Evolutionary conservation across 2,797 vertebrate genomes (phyloP).

Genomic region (Morelia viridis): DNA sequence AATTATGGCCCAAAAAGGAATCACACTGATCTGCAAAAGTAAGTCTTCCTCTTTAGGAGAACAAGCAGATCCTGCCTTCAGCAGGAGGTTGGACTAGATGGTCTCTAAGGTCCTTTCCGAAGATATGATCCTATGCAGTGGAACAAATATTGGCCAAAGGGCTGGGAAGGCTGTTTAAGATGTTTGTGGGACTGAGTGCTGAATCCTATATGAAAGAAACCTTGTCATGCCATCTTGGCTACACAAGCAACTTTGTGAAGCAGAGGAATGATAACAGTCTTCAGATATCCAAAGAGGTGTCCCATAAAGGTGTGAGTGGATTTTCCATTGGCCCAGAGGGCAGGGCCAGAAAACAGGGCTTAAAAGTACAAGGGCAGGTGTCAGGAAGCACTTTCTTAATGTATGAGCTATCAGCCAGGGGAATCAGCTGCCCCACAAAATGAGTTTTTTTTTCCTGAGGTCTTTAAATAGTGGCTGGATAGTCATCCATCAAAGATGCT

Average conservation of each 20-base stretch:
- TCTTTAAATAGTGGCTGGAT: not conserved
- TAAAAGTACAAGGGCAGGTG: not conserved
- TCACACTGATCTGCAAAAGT: not conserved
- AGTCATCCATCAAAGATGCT: not conserved
- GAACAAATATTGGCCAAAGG: not conserved
- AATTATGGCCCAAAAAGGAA: not conserved
- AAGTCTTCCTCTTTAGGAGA: not conserved
- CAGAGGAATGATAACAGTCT: not conserved
- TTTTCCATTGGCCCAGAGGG: not conserved
- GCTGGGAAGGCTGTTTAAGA: not conserved
- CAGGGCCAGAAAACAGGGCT: not conserved
- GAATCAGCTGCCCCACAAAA: not conserved
- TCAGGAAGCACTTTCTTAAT: not conserved
- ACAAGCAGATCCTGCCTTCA: not conserved
- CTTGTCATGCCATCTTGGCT: not conserved
- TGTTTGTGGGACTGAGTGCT: too few species aligned
- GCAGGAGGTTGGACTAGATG: not conserved
- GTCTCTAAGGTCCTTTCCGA: not conserved
- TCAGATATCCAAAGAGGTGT: not conserved
- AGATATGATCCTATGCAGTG: not conserved
- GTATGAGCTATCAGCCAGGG: not conserved
- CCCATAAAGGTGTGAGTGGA: not conserved
- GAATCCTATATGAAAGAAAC: not conserved
- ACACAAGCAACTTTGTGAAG: not conserved
- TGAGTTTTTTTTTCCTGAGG: not conserved